Evolutionary conservation across 2,888 invertebrate genomes (phyloP).

Genomic region (Furcula furcula): DNA sequence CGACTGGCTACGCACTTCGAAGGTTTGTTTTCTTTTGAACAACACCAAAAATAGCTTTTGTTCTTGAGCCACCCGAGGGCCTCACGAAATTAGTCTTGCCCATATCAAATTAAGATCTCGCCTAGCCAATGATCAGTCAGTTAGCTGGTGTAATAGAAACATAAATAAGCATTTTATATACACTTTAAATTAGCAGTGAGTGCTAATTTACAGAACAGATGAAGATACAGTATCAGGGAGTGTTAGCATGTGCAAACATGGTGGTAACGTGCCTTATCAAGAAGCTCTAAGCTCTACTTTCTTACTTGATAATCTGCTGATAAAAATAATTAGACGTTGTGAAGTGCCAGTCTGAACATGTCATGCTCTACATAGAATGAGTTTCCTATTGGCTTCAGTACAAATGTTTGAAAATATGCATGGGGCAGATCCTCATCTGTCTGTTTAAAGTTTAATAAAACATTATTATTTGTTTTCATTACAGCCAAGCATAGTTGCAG

Average conservation of each 20-base stretch:
- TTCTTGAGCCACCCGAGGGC: too few relatives aligned
- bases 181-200: too few relatives aligned
- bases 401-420: conserved; percentile 96
- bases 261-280: conserved; percentile 26
- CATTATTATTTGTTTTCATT: too few relatives aligned
- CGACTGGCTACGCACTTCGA: too few relatives aligned
- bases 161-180: too few relatives aligned
- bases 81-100: too few relatives aligned
- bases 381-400: conserved; percentile 92
- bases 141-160: too few relatives aligned
- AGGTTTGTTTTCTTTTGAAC: too few relatives aligned
- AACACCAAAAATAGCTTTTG: too few relatives aligned
- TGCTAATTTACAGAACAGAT: neutral
- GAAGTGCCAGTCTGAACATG: conserved; percentile 95
- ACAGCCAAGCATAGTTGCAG: too few relatives aligned
- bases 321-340: conserved; percentile 81
- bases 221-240: neutral
- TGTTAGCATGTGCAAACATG: conserved; percentile 13
- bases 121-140: too few relatives aligned
- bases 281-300: conserved; percentile 36
- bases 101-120: too few relatives aligned
- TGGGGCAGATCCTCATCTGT: conserved; percentile 97
- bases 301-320: conserved; percentile 47
- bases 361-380: conserved; percentile 97
- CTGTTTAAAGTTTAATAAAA: conserved; percentile 76